These are phyloP conservation scores for Drosophila fungiperda DNA, from an alignment of 2,888 invertebrate species.

Conservation along the genomic window DNA sequence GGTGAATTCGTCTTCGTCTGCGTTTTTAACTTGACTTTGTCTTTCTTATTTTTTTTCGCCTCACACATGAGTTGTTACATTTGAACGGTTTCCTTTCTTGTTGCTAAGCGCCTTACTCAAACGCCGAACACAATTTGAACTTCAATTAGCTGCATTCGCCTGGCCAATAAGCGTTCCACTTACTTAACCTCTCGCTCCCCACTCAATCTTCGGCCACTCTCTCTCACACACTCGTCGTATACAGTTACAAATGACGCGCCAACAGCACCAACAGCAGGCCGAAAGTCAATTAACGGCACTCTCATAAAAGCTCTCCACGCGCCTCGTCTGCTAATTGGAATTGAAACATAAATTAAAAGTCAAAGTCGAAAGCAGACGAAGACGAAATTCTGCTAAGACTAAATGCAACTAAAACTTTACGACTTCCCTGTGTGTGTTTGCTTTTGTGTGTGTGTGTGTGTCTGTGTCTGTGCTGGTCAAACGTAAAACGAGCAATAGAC, in stretches of 20 bases:
- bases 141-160: slow-evolving; percentile 75
- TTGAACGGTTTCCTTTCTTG: slow-evolving; percentile 65
- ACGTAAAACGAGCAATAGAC: slow-evolving; percentile 51
- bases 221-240: slow-evolving; percentile 35
- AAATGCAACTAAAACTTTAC: slow-evolving; percentile 77
- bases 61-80: slow-evolving; percentile 49
- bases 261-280: slow-evolving; percentile 57
- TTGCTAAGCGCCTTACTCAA: slow-evolving; percentile 53
- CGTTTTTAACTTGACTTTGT: slow-evolving; percentile 36
- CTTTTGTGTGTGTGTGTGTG: slow-evolving; percentile 9
- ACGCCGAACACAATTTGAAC: slow-evolving; percentile 68
- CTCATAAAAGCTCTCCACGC: slow-evolving; percentile 69
- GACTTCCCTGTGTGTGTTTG: slow-evolving; percentile 49
- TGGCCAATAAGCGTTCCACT: slow-evolving; percentile 63
- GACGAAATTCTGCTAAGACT: slow-evolving; percentile 52
- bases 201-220: not conserved
- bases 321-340: slow-evolving; percentile 84
- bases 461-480: slow-evolving; percentile 31
- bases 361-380: slow-evolving; percentile 65
- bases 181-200: slow-evolving; percentile 35
- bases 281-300: slow-evolving; percentile 76
- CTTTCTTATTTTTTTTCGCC: slow-evolving; percentile 5
- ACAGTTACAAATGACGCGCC: slow-evolving; percentile 79
- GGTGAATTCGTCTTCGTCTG: slow-evolving; percentile 62
- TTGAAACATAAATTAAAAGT: slow-evolving; percentile 85